Base-by-base conservation (phyloP, 2,113 vertebrate genomes). In the Tenrec ecaudatus region DNA sequence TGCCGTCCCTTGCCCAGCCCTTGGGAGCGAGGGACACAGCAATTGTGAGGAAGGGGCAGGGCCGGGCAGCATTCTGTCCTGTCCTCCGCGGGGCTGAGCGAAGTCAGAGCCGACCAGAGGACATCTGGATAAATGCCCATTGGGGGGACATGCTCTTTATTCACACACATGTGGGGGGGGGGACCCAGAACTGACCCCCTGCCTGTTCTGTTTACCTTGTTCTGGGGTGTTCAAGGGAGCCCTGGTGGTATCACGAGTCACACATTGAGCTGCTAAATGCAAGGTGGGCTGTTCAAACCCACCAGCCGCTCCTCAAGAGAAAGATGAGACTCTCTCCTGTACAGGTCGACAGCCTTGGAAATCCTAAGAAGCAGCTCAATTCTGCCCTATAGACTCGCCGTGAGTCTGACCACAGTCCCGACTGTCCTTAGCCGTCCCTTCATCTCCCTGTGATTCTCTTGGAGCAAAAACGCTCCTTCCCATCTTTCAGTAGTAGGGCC, bases 121-220 rank as follows among this genome's bases (percentile, higher is more conserved):
- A 40, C 47, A 53, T 14, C 82, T 15, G 53, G 90, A 68, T 88
- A 62, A 62, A 89, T 9, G 11, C 9, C 20, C 73, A 64, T n/a
- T 47, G 89, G 78, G 20, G 89, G 78, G 82, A 36, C 58, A 38
- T 85, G 57, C 75, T 87, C 66, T 91, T 47, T 53, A 20, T 82
- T 60, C 64, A 43, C 29, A 60, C n/a, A n/a, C 40, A 17, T 69
- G 29, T 57, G 57, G 23, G 47, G 38, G 58, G 3, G 8, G 31
- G 69, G 64, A 57, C 71, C 90, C 58, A 58, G 20, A 75, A 25
- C 66, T 9, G 38, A 53, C 38, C 23, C 10, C 25, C 47, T 62
- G 73, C 64, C 66, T 77, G 47, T 82, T 60, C 40, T 25, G 38
- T 8, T 96, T 71, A 43, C 79, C 23, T 71, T 47, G 40, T 40